Evolutionary conservation across 1,140 invertebrate species (phyloP), one percentile per base, ranked within the genome.

Genomic region (Papilio polyxenes): DNA sequence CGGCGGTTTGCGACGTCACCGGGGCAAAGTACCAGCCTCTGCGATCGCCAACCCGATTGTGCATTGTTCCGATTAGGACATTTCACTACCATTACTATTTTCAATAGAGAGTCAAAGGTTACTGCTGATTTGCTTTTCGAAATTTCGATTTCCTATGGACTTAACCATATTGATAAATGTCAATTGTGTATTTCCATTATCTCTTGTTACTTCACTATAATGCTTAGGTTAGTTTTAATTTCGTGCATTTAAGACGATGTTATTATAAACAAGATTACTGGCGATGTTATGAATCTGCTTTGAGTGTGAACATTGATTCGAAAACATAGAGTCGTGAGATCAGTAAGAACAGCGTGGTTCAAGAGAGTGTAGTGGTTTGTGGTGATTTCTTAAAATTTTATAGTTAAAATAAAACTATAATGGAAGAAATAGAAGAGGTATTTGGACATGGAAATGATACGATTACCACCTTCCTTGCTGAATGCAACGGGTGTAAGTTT

Each of bases 21-120:
- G 56, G 20, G 31, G 49, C 75, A 79, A 44, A 59, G 77, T 79
- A 79, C 77, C 77, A 62, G 53, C n/a, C 77, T 79, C 77, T 62
- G 51, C 51, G 77, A 44, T 79, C 53, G 77, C 77, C 53, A 62
- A 40, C 75, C 13, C 53, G 51, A 79, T 79, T 79, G 77, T 79
- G 77, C 77, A 79, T 79, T 79, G 77, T 79, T 79, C 31, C 53
- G 77, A 79, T 79, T 79, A 62, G 77, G 77, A 79, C 77, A 79
- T 79, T 79, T 79, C 77, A 53, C 77, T 79, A 56, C 53, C 23
- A 62, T 79, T 31, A 79, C 13, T 31, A 59, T 40, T 79, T 79
- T 79, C 77, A 79, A 77, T 79, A 79, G 53, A 11, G 77, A 62
- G 56, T 62, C 77, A 79, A 79, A 79, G 77, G 77, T 79, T 62